phyloP scores from a whole-genome alignment of 2,797 vertebrate genomes.

The Sphenopsis melanotis region DNA sequence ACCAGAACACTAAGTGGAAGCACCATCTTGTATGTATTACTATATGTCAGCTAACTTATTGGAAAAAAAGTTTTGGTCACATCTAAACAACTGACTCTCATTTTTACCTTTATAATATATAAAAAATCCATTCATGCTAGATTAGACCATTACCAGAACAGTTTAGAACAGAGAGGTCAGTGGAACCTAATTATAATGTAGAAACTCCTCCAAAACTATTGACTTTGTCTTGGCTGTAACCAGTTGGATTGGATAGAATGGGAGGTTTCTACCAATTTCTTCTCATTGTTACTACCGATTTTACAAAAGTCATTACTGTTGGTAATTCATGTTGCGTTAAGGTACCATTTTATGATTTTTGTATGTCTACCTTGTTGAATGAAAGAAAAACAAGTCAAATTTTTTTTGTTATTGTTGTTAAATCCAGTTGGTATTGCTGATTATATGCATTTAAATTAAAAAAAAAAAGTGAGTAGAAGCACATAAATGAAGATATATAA shows the following conservation, averaged over 20 bases:
- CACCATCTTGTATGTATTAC: not conserved
- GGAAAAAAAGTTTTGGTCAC: not conserved
- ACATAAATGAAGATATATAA: not conserved
- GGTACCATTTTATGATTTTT: not conserved
- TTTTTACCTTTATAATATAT: not conserved
- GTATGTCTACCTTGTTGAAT: not conserved
- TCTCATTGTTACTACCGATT: not conserved
- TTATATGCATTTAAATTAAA: not conserved
- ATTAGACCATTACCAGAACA: not conserved
- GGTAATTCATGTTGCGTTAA: not conserved
- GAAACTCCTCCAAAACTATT: not conserved
- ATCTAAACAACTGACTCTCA: not conserved
- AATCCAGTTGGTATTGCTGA: not conserved
- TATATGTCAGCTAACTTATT: not conserved
- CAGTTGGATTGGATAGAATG: not conserved
- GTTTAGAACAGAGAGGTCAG: not conserved
- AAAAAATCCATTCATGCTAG: not conserved
- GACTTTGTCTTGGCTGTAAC: not conserved
- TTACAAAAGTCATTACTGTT: not conserved
- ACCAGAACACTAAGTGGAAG: not conserved
- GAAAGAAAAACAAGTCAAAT: not conserved
- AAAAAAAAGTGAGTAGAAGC: not conserved
- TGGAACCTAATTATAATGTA: not conserved
- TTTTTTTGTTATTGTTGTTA: not conserved
- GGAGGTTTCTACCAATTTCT: not conserved